These are phyloP conservation scores for Microctonus aethiopoides DNA, from an alignment of 2,888 invertebrate genomes.

Conservation along the genomic window DNA sequence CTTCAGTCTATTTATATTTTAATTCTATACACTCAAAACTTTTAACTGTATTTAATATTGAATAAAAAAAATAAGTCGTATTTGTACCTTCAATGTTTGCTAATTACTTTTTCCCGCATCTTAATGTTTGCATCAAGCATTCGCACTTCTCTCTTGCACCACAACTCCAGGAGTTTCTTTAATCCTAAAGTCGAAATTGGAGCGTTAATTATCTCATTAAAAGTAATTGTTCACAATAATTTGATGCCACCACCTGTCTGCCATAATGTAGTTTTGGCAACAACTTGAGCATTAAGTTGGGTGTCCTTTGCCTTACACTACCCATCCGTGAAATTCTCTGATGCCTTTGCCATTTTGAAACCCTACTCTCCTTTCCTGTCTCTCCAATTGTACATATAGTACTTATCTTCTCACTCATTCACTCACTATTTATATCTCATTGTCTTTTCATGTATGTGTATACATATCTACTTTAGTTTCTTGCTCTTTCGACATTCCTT, in stretches of 20 bases:
- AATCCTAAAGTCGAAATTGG: conserved; percentile 40
- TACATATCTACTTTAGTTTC: conserved; percentile 34
- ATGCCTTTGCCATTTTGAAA: conserved; percentile 17
- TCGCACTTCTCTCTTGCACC: conserved; percentile 38
- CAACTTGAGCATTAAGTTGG: neutral
- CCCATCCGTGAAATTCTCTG: neutral
- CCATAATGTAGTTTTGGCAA: neutral
- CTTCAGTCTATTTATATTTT: too few relatives aligned
- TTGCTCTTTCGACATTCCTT: conserved; percentile 36
- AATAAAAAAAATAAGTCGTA: neutral
- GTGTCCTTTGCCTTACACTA: neutral
- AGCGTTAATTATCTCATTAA: conserved; percentile 64
- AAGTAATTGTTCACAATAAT: conserved; percentile 65
- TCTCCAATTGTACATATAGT: too few relatives aligned
- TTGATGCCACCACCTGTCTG: conserved; percentile 57
- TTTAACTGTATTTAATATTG: neutral
- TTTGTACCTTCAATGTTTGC: conserved; percentile 51
- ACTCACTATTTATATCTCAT: too few relatives aligned
- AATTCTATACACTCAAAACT: neutral
- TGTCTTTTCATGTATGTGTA: neutral
- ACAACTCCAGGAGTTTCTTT: neutral
- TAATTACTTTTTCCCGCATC: conserved; percentile 51
- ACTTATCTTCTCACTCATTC: too few relatives aligned
- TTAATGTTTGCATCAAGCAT: conserved; percentile 57
- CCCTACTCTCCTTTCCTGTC: conserved; percentile 17